phyloP scores from a whole-genome alignment of 2,797 vertebrate genomes.

The Bryconaethiops microstoma region DNA sequence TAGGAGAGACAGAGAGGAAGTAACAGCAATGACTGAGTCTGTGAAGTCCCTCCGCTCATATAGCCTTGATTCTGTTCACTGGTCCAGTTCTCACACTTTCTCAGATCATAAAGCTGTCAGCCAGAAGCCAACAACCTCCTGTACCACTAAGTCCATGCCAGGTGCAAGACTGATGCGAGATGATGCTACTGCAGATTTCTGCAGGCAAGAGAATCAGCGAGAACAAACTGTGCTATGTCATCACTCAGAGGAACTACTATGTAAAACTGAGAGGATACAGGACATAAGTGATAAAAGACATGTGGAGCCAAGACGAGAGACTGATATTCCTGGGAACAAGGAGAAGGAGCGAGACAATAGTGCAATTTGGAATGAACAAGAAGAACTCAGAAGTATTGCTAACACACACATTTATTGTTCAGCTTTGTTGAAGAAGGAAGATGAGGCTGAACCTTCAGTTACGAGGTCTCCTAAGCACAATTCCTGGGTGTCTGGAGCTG shows the following conservation, averaged over 20 bases:
- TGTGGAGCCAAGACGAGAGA: neutral
- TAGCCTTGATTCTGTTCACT: neutral
- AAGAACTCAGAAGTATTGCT: conserved; percentile 41
- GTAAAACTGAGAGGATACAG: conserved; percentile 63
- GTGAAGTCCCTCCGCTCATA: neutral
- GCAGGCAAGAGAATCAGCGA: neutral
- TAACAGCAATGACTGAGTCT: neutral
- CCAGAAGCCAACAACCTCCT: neutral
- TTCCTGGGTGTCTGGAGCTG: conserved; percentile 35
- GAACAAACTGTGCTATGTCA: conserved; percentile 33
- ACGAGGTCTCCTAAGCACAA: conserved; percentile 53
- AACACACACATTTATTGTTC: conserved; percentile 31
- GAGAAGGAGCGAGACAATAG: conserved; percentile 51
- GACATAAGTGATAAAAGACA: conserved; percentile 48
- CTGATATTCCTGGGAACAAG: conserved; percentile 40
- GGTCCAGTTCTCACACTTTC: neutral
- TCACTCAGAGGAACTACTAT: conserved; percentile 66
- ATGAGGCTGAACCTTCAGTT: conserved; percentile 19
- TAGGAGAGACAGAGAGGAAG: conserved; percentile 45
- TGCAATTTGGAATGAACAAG: conserved; percentile 23
- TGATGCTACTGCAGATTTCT: neutral
- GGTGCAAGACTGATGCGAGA: neutral
- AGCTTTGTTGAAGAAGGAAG: conserved; percentile 34
- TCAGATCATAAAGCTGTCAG: neutral
- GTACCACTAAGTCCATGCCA: neutral